Conservation (phyloP, 2,113 vertebrate genomes). For the Xiphorhynchus elegans region DNA sequence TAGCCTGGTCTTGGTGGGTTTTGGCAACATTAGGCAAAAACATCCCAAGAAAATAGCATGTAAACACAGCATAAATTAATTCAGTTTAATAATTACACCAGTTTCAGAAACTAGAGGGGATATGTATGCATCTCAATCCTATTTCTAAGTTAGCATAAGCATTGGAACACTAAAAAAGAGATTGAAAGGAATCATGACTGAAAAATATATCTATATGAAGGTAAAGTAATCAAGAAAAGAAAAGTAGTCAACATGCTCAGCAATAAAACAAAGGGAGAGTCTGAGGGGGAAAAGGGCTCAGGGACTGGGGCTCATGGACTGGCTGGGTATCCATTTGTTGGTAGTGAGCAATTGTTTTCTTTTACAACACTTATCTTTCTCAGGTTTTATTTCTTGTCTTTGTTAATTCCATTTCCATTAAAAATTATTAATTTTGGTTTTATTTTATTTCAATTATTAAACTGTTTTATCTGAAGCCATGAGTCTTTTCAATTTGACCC, state of each 20-base stretch:
- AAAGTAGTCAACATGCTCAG: neutral
- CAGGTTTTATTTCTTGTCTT: neutral
- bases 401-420: neutral
- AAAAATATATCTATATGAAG: neutral
- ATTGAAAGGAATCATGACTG: neutral
- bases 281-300: accelerated
- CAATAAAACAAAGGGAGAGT: accelerated
- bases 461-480: neutral
- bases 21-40: neutral
- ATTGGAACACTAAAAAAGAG: neutral
- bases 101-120: neutral
- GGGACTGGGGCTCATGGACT: accelerated
- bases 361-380: neutral
- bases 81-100: neutral
- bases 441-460: neutral
- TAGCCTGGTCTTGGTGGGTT: neutral
- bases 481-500: neutral
- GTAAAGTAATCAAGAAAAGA: neutral
- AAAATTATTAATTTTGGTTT: neutral
- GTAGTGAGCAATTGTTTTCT: neutral
- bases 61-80: neutral
- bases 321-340: accelerated
- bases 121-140: neutral
- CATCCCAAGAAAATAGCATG: neutral
- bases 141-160: neutral